Percentiles rank a stretch among this genome's conserved stretches.
Evolutionary conservation across 2,113 vertebrate species (phyloP).

Genomic region (Entelurus aequoreus): DNA sequence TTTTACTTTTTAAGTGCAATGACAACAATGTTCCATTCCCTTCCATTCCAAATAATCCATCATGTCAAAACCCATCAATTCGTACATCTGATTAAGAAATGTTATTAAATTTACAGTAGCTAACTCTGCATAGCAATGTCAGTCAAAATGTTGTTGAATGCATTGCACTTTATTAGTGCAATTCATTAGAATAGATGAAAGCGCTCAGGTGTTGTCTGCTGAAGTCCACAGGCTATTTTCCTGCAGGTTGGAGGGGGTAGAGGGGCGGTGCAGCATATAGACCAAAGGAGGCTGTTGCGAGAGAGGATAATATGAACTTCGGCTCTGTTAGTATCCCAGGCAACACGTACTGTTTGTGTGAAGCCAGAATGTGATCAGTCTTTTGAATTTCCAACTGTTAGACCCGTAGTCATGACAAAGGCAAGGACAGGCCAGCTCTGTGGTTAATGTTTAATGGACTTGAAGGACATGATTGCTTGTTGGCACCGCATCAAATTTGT

Average conservation of each 20-base stretch:
- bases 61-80: no score
- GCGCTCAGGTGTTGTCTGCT: constrained; percentile 11
- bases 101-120: no score
- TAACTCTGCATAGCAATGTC: no score
- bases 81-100: no score
- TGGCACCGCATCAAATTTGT: constrained; percentile 55
- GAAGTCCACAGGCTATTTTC: constrained; percentile 35
- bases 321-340: constrained; percentile 22
- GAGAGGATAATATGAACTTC: constrained; percentile 45
- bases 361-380: constrained; percentile 27
- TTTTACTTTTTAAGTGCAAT: no score
- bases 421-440: constrained; percentile 26
- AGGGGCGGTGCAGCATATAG: constrained; percentile 13
- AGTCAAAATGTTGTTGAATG: no score
- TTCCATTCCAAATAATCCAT: no score
- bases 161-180: no score
- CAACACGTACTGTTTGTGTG: constrained; percentile 22
- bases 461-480: constrained; percentile 50
- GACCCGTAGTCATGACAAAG: constrained; percentile 14
- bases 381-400: constrained; percentile 24
- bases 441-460: constrained; percentile 60
- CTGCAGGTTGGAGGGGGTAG: constrained; percentile 31
- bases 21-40: no score
- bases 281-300: constrained; percentile 36
- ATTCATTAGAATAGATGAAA: constrained; percentile 12